Conservation (phyloP, 2,113 vertebrate species). For the Gymnorhina tibicen region DNA sequence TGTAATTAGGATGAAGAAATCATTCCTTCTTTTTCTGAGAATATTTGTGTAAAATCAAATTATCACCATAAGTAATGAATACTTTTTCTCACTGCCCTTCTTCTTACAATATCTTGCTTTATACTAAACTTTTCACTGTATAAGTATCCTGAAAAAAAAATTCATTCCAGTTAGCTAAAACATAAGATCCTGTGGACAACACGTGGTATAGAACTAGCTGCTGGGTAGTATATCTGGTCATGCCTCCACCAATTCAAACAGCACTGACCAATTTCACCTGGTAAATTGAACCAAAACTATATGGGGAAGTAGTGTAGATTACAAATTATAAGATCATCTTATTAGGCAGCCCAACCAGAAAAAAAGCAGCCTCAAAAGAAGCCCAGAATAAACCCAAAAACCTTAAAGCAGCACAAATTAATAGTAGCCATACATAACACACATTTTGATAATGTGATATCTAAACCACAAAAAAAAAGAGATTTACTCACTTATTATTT, state of each 20-base stretch:
- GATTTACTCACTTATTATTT: not conserved
- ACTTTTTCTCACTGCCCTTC: not conserved
- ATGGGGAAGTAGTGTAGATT: not conserved
- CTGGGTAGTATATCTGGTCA: not conserved
- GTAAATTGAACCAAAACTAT: not conserved
- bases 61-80: not conserved
- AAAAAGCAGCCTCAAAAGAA: not conserved
- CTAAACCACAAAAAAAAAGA: not conserved
- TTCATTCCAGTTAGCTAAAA: not conserved
- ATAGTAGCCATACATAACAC: rapidly evolving
- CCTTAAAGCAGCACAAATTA: not conserved
- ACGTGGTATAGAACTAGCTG: not conserved
- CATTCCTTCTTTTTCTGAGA: not conserved
- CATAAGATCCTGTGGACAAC: not conserved
- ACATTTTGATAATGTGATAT: not conserved
- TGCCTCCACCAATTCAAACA: not conserved
- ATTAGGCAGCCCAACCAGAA: not conserved
- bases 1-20: not conserved
- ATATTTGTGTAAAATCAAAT: not conserved
- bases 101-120: not conserved
- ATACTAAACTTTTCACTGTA: not conserved
- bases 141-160: not conserved
- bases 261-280: not conserved
- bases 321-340: not conserved
- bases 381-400: not conserved